A percentile compares a stretch with the other conserved stretches of the same genome.
Conservation (phyloP, 2,113 vertebrate species). For the Cepphus grylle region DNA sequence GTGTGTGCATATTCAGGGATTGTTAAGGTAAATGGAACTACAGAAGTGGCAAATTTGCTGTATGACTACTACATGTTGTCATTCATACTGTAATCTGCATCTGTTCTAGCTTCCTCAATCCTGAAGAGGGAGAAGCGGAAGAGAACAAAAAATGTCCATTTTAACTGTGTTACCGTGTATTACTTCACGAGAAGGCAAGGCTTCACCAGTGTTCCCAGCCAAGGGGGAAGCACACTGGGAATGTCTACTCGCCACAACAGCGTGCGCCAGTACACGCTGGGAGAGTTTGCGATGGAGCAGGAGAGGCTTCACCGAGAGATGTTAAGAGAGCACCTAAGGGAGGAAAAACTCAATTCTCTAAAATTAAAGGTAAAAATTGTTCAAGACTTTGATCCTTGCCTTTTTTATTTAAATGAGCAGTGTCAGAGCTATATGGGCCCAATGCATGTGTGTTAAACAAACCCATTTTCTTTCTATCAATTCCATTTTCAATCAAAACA, state of each 20-base stretch:
- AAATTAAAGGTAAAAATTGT: constrained; percentile 85
- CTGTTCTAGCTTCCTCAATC: constrained; percentile 87
- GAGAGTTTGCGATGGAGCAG: constrained; percentile 94
- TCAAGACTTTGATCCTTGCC: not conserved
- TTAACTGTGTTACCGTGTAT: constrained; percentile 97
- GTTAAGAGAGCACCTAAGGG: constrained; percentile 92
- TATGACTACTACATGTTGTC: not conserved
- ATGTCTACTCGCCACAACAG: constrained; percentile 97
- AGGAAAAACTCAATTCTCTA: constrained; percentile 95
- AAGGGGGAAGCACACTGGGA: constrained; percentile 95
- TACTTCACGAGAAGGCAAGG: constrained; percentile 96
- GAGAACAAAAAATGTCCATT: constrained; percentile 91
- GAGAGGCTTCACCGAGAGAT: constrained; percentile 93
- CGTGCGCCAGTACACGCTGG: constrained; percentile 90
- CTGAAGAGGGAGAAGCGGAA: constrained; percentile 94
- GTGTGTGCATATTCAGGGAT: not conserved
- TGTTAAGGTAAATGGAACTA: not conserved
- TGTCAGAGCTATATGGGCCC: not conserved
- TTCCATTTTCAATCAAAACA: not conserved
- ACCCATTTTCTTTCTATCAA: not conserved
- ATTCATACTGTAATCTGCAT: not conserved
- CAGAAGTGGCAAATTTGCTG: fast-evolving
- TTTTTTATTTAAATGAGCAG: not conserved
- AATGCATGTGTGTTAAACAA: not conserved
- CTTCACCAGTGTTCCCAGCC: constrained; percentile 98